Evolutionary conservation across 2,113 vertebrate species (phyloP).

Genomic region (Anser brachyrhynchus): DNA sequence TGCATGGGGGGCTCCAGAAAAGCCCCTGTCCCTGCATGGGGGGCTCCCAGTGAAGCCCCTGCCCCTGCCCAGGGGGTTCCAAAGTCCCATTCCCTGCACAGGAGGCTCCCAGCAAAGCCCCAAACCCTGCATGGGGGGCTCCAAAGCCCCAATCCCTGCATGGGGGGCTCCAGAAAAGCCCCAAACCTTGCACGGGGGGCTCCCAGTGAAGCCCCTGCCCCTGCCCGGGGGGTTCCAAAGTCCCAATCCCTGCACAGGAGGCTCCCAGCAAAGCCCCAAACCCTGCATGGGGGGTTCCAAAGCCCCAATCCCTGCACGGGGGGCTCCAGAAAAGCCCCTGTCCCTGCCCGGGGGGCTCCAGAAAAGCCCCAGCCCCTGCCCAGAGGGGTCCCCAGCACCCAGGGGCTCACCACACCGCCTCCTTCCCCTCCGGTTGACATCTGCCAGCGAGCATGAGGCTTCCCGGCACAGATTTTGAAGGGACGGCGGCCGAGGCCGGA

Average conservation of each 20-base stretch:
- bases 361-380: neutral
- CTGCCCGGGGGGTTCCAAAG: neutral
- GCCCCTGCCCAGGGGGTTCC: too few relatives aligned
- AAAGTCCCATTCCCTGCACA: too few relatives aligned
- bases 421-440: rapidly evolving
- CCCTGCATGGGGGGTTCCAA: neutral
- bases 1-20: neutral
- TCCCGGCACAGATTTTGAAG: neutral
- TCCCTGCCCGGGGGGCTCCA: too few relatives aligned
- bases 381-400: rapidly evolving
- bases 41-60: too few relatives aligned
- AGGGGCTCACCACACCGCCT: rapidly evolving
- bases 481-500: neutral
- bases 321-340: too few relatives aligned
- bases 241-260: too few relatives aligned
- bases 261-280: too few relatives aligned
- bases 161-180: too few relatives aligned
- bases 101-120: too few relatives aligned
- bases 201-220: too few relatives aligned
- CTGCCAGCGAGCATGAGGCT: rapidly evolving
- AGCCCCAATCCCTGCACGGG: neutral
- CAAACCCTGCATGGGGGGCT: neutral
- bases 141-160: neutral
- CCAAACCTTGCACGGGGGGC: too few relatives aligned
- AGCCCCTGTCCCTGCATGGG: too few relatives aligned